These are phyloP conservation scores for Vireo altiloquus DNA, from an alignment of 2,113 vertebrate genomes.

Conservation along the genomic window DNA sequence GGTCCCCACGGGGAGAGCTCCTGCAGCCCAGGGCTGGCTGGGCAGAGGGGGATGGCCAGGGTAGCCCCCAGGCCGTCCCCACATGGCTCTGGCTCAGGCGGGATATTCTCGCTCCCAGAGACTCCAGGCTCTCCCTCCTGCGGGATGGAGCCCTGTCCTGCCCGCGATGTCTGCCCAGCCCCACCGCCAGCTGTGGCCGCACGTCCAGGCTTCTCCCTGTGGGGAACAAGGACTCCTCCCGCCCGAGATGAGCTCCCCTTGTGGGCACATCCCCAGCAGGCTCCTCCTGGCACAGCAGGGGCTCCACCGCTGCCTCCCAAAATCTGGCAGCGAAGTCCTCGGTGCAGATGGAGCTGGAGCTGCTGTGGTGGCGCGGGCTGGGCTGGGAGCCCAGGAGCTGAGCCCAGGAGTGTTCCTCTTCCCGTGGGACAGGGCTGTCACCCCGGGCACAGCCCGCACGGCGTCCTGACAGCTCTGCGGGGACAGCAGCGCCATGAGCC, in stretches of 20 bases:
- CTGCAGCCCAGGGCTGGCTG: fast-evolving
- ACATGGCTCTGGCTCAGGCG: background rate
- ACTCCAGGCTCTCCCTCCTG: background rate
- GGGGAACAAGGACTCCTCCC: background rate
- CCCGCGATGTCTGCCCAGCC: background rate
- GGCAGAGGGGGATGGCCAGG: fast-evolving
- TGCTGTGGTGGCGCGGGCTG: background rate
- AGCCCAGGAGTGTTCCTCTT: conserved; percentile 61
- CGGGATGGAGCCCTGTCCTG: fast-evolving
- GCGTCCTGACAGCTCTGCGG: background rate
- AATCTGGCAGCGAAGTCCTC: conserved; percentile 77
- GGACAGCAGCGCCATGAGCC: background rate
- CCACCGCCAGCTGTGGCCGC: background rate
- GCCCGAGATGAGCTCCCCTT: background rate
- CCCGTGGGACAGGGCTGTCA: background rate
- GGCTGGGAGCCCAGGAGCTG: conserved; percentile 50
- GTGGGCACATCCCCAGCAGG: fast-evolving
- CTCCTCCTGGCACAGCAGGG: background rate
- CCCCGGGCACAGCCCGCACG: fast-evolving
- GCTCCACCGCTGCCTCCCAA: conserved; percentile 67
- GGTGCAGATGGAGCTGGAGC: conserved; percentile 67
- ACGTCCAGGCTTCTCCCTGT: background rate
- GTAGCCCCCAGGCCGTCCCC: fast-evolving
- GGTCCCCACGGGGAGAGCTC: fast-evolving
- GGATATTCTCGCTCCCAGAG: conserved; percentile 33